Base-by-base conservation (phyloP, 2,797 vertebrate genomes). In the Eulemur mongoz region DNA sequence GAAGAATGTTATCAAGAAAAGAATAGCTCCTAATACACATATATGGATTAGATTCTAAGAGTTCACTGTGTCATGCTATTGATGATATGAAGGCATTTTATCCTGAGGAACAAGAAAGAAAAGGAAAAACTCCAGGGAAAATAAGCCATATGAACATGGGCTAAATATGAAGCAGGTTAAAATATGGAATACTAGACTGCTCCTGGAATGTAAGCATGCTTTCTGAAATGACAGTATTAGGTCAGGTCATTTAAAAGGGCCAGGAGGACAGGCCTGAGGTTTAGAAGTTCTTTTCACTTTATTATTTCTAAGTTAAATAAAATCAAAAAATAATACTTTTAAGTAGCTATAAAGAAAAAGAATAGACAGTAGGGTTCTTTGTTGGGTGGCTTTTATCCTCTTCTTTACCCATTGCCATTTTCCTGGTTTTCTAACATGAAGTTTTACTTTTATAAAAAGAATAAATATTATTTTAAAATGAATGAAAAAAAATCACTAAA, bases 261-360 rank as follows among this genome's bases (percentile, higher is more conserved):
- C 27, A 20, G 50, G 59, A 80, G 20, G 30, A 61, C 4, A 96
- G 43, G 69, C 23, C 43, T 70, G n/a, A 93, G 48, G 32, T 69
- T 57, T 59, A 89, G 67, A 91, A 93, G 50, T 75, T 75, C 6
- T 65, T 10, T 92, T 83, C 22, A 35, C 35, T 91, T 84, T 85
- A 59, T 69, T 86, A 85, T 76, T 59, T 90, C 18, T 75, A 79
- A 82, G 75, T 70, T 96, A 89, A 72, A 73, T 72, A 91, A 95
- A 70, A 45, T 70, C 48, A 91, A 75, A 75, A 48, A 70, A 2
- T 93, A 63, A 61, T 92, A 45, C 67, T 81, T 70, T 50, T 27
- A 70, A 69, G 38, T 81, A 50, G 43, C 57, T 85, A 30, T 38
- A 27, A 78, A 50, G 76, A 59, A 75, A n/a, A n/a, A 13, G 57